Conservation (phyloP, 2,113 vertebrate species). For the Cynocephalus volans region DNA sequence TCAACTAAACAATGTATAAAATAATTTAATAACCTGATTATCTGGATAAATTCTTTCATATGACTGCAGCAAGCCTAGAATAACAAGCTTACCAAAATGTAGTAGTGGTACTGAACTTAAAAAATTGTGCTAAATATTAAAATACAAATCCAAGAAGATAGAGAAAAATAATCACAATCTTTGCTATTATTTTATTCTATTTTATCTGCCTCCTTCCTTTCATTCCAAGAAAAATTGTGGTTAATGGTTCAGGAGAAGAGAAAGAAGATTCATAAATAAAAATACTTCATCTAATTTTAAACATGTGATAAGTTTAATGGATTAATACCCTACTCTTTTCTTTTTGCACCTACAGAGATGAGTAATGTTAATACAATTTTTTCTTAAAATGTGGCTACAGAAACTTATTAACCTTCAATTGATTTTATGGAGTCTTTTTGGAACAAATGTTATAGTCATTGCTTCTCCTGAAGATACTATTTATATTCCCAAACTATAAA, state of each 20-base stretch:
- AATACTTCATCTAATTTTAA: neutral
- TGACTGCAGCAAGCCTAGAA: slow-evolving; percentile 23
- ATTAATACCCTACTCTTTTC: slow-evolving; percentile 15
- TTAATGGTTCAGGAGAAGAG: neutral
- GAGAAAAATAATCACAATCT: slow-evolving; percentile 58
- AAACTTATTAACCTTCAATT: neutral
- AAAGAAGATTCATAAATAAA: neutral
- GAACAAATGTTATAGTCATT: slow-evolving; percentile 16
- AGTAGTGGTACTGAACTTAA: slow-evolving; percentile 74
- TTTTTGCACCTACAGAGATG: neutral
- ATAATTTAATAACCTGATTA: neutral
- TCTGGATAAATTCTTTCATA: slow-evolving; percentile 59
- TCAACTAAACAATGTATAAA: neutral
- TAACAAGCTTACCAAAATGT: slow-evolving; percentile 60
- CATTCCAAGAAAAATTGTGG: neutral
- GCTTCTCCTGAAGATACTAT: neutral
- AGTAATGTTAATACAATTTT: slow-evolving; percentile 16
- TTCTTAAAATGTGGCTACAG: slow-evolving; percentile 23
- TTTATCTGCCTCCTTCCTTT: slow-evolving; percentile 68
- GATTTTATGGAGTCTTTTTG: neutral
- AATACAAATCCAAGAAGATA: slow-evolving; percentile 66
- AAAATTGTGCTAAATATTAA: slow-evolving; percentile 86
- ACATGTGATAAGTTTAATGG: neutral
- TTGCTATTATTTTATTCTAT: slow-evolving; percentile 44
- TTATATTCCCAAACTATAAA: slow-evolving; percentile 37